Conservation (phyloP, 1,140 invertebrate species). For the Drosophila parvula region DNA sequence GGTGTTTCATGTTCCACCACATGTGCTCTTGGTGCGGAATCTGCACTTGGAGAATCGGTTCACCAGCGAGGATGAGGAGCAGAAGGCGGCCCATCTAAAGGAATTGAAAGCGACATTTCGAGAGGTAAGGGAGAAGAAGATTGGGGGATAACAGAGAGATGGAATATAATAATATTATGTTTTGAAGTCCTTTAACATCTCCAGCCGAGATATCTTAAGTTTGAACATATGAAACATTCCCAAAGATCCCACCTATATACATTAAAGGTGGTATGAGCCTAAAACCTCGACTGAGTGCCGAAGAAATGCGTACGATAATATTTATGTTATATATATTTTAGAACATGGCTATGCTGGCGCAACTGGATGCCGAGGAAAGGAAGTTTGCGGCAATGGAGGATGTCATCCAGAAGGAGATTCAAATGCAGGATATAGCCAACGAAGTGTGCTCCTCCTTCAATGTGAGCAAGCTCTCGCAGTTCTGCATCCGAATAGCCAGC, state of each 20-base stretch:
- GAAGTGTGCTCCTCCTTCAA: constrained; percentile 20
- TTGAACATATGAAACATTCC: no score
- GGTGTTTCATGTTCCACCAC: constrained; percentile 60
- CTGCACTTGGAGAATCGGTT: constrained; percentile 42
- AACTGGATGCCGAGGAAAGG: constrained; percentile 51
- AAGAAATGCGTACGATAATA: no score
- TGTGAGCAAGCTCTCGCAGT: constrained; percentile 23
- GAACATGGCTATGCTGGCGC: constrained; percentile 68
- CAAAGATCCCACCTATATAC: no score
- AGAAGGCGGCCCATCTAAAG: constrained; percentile 40
- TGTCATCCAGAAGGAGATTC: constrained; percentile 47
- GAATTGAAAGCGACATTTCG: constrained; percentile 49
- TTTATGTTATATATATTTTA: constrained; percentile 8
- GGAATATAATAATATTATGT: neutral
- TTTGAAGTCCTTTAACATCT: no score
- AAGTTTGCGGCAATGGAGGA: constrained; percentile 42
- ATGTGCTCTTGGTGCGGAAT: constrained; percentile 63
- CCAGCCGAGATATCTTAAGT: no score
- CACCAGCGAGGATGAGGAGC: constrained; percentile 39
- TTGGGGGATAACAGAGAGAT: neutral
- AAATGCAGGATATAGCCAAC: constrained; percentile 47
- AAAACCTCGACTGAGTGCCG: no score
- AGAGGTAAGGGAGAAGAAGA: constrained; percentile 27
- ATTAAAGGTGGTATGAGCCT: no score
- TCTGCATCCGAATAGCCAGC: constrained; percentile 19